Conservation (phyloP, 1,140 invertebrate genomes). For the Lepidostoma basale region DNA sequence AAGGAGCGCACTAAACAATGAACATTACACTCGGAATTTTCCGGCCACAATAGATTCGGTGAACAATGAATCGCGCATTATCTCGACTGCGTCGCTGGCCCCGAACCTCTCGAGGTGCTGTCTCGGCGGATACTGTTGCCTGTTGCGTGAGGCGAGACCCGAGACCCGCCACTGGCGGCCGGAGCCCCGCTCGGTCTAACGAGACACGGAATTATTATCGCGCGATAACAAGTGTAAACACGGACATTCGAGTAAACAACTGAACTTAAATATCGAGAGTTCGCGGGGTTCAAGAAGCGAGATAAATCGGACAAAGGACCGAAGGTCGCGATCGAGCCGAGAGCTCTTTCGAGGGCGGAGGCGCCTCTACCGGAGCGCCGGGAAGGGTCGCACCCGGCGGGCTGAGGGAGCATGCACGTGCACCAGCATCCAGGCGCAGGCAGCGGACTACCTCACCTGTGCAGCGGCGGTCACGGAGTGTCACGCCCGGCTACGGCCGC, state of each 20-base stretch:
- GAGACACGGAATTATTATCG: constrained; percentile 15
- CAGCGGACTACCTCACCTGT: constrained; percentile 26
- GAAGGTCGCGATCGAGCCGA: background rate
- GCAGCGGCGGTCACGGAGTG: constrained; percentile 5
- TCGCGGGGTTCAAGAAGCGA: constrained; percentile 18
- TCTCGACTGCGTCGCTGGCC: background rate
- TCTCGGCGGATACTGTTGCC: constrained; percentile 5
- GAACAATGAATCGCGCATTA: background rate
- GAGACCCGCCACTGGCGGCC: background rate
- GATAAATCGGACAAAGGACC: constrained; percentile 11
- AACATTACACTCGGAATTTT: background rate
- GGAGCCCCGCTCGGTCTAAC: constrained; percentile 1
- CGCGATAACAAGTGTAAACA: constrained; percentile 28
- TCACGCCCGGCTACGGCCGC: background rate
- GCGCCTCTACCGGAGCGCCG: background rate
- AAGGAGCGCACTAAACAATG: background rate
- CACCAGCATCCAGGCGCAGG: background rate
- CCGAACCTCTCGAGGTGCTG: constrained; percentile 14
- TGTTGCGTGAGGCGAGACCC: too few relatives aligned
- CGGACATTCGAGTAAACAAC: constrained; percentile 28
- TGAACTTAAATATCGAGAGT: background rate
- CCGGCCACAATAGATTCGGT: background rate
- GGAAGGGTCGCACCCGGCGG: background rate
- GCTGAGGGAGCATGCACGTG: background rate
- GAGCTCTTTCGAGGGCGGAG: background rate